A percentile compares a stretch with the other conserved stretches of the same genome.
These are phyloP conservation scores for Ceratina australensis DNA, from an alignment of 1,140 invertebrate genomes.

Conservation along the genomic window DNA sequence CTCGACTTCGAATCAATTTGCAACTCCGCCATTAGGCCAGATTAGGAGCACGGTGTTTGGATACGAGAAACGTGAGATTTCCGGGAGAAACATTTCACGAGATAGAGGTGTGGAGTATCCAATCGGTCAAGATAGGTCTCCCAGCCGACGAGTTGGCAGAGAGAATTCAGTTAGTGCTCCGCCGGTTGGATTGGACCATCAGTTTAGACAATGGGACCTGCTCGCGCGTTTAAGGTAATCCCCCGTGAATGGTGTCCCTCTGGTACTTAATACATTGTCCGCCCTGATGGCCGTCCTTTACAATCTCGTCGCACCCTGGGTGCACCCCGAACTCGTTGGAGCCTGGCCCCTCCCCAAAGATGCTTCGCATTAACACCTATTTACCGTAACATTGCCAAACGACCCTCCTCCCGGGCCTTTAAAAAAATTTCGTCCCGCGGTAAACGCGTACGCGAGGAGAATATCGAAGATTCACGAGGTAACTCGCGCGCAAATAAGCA, in stretches of 20 bases:
- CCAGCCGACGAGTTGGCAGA: conserved; percentile 27
- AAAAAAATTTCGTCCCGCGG: not conserved
- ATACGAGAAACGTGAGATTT: not conserved
- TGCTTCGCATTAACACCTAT: conserved; percentile 74
- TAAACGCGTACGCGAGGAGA: no score
- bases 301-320: conserved; percentile 66
- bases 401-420: conserved; percentile 29
- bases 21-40: not conserved
- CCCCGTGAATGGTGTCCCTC: conserved; percentile 74
- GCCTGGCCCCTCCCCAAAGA: conserved; percentile 49
- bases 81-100: conserved; percentile 17
- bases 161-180: conserved; percentile 67
- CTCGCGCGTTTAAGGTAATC: conserved; percentile 74
- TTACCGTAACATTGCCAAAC: conserved; percentile 61
- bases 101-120: conserved; percentile 30
- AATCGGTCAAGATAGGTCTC: conserved; percentile 68
- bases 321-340: conserved; percentile 49
- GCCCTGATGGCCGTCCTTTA: conserved; percentile 73
- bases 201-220: conserved; percentile 73
- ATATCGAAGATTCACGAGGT: not conserved
- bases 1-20: conserved; percentile 6
- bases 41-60: not conserved
- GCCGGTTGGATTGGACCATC: conserved; percentile 65
- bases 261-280: conserved; percentile 77
- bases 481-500: not conserved